Base-by-base conservation (phyloP, 2,888 invertebrate genomes). In the Drosophila austrosaltans region DNA sequence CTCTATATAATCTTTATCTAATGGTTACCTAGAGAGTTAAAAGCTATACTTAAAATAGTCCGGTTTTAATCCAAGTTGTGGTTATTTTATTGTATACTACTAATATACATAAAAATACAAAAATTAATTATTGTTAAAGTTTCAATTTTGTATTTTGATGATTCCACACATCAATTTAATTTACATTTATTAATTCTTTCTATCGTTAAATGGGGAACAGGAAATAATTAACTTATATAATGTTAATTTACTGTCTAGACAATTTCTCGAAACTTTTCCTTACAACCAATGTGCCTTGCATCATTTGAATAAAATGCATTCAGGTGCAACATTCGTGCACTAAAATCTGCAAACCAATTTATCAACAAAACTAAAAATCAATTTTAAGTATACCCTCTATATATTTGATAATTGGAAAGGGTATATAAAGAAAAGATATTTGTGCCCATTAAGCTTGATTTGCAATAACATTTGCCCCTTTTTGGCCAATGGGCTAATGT, bases 261-360 rank as follows among this genome's bases (percentile, higher is more conserved):
- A 53, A 30, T 22, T 22, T 22, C 10, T 57, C 6, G 16, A 16
- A 36, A 10, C 25, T 28, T 44, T 57, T 69, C 6, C 59, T 53
- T 39, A 57, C 2, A 59, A 53, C 84, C 81, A 82, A 72, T 87
- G 82, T 82, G 71, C 25, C 58, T 25, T 59, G 65, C 69, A 67
- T 77, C 82, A 84, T 76, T 71, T 58, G 65, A 78, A 70, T 72
- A 70, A 71, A 75, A 71, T 77, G 69, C 77, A 87, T 66, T 75
- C 82, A 82, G 81, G 70, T 86, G 81, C 66, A 78, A 53, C 63
- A 48, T 48, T 79, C 70, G 75, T 69, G 72, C 70, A 25, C 25
- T 10, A 25, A 77, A 75, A 65, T 71, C 86, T 80, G 77, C 69
- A 63, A 68, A 63, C 48, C 67, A 40, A 72, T 73, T 72, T 67